Percentiles rank a stretch among this genome's conserved stretches.
These are phyloP conservation scores for Urocynchramus pylzowi DNA, from an alignment of 2,113 vertebrate genomes.

Conservation along the genomic window DNA sequence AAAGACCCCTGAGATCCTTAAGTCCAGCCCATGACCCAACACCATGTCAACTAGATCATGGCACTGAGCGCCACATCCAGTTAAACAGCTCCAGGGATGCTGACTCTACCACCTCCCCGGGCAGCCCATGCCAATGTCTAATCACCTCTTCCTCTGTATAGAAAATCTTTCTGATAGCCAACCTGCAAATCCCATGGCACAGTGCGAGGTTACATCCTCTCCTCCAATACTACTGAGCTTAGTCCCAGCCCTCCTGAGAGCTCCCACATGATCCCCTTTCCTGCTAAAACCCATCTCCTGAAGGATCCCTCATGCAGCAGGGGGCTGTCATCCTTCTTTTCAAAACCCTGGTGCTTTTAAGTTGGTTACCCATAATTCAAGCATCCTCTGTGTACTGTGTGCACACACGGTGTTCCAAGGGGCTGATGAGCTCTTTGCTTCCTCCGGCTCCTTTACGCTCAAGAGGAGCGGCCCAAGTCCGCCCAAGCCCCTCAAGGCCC, in stretches of 20 bases:
- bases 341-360: accelerated
- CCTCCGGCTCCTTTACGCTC: background rate
- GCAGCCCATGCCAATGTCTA: too few species aligned
- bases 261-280: accelerated
- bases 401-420: accelerated
- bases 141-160: background rate
- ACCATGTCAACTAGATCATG: accelerated
- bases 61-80: too few species aligned
- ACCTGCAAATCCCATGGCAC: background rate
- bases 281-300: background rate
- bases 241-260: too few species aligned
- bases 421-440: accelerated
- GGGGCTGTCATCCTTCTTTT: accelerated
- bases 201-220: accelerated
- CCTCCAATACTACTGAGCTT: accelerated
- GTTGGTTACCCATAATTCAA: accelerated
- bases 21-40: background rate
- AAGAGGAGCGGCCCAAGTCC: background rate
- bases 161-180: background rate
- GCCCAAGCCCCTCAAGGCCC: background rate
- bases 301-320: too few species aligned
- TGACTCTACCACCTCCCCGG: background rate
- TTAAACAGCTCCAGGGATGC: too few species aligned
- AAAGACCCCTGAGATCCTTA: background rate
- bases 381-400: accelerated